Evolutionary conservation across 2,797 vertebrate genomes (phyloP), one percentile per base, ranked within the genome.

Genomic region (Hipposideros larvatus): DNA sequence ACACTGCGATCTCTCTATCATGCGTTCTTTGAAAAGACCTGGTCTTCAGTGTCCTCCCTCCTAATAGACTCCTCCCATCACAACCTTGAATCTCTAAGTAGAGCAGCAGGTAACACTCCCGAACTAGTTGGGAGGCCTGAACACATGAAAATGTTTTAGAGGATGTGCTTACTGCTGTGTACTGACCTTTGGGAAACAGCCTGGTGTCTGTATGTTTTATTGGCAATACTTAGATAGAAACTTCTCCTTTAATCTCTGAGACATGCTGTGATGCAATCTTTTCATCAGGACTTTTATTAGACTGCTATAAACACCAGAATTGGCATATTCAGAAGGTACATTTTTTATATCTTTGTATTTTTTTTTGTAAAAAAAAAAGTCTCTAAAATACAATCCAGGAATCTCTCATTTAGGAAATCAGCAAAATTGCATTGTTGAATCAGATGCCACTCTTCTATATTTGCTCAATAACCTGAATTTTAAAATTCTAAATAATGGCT

Each of bases 301-400:
- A 63, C 41, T 4, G 37, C n/a, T 53, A 51, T n/a, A 80, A 65
- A 88, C 10, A 78, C 78, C 5, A 86, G 48, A 77, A 80, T 70
- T 65, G 26, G 37, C 22, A 70, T 77, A 48, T 79, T 78, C 43
- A 70, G 55, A 55, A 66, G 0, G 11, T 46, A 59, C 0, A 46
- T 87, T 75, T 87, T 90, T 55, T 46, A n/a, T 66, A 53, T 82
- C 4, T 61, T 70, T 77, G 68, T n/a, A n/a, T n/a, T n/a, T n/a
- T n/a, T n/a, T n/a, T n/a, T 53, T 66, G 3, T 68, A 89, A 71
- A 74, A 91, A 75, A 91, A 65, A 70, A 91, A 80, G 9, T 82
- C 48, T 15, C 46, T 89, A 61, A 65, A 79, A 86, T 70, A 3
- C 16, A 91, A 83, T 28, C 37, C 61, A 95, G 26, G 61, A 86